Evolutionary conservation across 2,797 vertebrate species (phyloP).

Genomic region (Betta splendens): DNA sequence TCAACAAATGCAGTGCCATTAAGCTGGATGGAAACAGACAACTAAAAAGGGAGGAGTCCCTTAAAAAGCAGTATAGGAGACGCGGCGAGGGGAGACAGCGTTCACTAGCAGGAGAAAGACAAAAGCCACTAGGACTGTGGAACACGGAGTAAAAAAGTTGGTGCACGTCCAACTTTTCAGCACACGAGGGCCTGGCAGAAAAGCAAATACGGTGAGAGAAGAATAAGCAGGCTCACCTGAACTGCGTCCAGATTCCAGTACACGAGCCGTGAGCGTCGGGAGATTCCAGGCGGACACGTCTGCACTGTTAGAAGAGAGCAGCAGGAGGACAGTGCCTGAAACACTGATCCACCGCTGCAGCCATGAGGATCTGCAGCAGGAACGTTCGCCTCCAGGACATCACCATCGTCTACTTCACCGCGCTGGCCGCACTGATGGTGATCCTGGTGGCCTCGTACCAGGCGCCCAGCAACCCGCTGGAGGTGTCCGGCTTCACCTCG

Average conservation of each 20-base stretch:
- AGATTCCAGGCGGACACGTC: slow-evolving; percentile 7
- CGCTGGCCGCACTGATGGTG: slow-evolving; percentile 86
- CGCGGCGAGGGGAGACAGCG: slow-evolving; percentile 25
- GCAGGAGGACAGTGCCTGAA: slow-evolving; percentile 24
- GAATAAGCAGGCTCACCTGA: slow-evolving; percentile 18
- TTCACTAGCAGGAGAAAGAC: slow-evolving; percentile 34
- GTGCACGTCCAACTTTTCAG: slow-evolving; percentile 16
- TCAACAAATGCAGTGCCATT: slow-evolving; percentile 90
- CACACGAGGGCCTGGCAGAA: slow-evolving; percentile 32
- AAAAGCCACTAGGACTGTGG: slow-evolving; percentile 22
- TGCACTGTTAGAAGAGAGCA: not conserved
- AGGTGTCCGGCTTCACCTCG: slow-evolving; percentile 69
- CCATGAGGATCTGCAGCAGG: slow-evolving; percentile 77
- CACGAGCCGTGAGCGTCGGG: slow-evolving; percentile 8
- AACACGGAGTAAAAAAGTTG: slow-evolving; percentile 29
- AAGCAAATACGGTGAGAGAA: slow-evolving; percentile 19
- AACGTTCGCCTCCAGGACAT: slow-evolving; percentile 84
- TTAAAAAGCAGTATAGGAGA: slow-evolving; percentile 83
- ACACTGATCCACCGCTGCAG: not conserved
- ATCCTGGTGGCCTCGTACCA: slow-evolving; percentile 92
- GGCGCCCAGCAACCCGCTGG: slow-evolving; percentile 71
- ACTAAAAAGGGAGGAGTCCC: slow-evolving; percentile 70
- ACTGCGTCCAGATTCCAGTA: slow-evolving; percentile 19
- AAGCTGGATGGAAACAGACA: slow-evolving; percentile 75
- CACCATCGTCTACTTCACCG: slow-evolving; percentile 90